These are phyloP conservation scores for Athene cunicularia DNA, from an alignment of 2,113 vertebrate species.

Conservation along the genomic window DNA sequence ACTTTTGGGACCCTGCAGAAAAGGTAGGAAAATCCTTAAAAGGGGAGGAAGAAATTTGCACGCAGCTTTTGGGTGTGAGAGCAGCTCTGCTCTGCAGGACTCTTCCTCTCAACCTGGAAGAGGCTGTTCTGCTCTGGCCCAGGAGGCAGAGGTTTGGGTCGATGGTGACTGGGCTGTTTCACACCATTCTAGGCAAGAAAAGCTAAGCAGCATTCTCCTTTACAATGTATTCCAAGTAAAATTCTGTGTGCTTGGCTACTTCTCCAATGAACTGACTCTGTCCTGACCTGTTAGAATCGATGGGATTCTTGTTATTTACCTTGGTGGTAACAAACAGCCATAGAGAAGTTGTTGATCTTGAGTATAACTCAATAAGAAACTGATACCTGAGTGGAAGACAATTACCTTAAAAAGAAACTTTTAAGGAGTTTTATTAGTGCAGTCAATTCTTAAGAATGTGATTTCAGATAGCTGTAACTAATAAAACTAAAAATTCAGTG, in stretches of 20 bases:
- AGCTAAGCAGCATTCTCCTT: background rate
- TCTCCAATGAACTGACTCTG: background rate
- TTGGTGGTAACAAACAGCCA: background rate
- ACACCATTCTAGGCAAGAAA: background rate
- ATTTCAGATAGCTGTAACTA: background rate
- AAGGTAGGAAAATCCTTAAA: background rate
- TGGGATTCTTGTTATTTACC: background rate
- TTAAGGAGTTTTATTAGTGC: background rate
- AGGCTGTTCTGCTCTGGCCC: background rate
- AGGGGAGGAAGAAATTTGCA: accelerated
- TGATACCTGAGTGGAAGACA: background rate
- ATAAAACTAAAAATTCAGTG: background rate
- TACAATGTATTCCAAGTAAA: background rate
- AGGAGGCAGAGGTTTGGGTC: accelerated
- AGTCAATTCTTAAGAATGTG: background rate
- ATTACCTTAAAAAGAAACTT: background rate
- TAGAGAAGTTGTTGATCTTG: background rate
- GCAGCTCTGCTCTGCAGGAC: background rate
- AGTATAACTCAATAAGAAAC: background rate
- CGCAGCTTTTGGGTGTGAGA: background rate
- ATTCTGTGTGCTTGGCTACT: accelerated
- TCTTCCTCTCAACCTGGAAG: background rate
- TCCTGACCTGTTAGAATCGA: background rate
- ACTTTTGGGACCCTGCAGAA: background rate
- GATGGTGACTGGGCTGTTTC: accelerated